Base-by-base conservation (phyloP, 2,797 vertebrate species). In the Sebastes hopkinsi region DNA sequence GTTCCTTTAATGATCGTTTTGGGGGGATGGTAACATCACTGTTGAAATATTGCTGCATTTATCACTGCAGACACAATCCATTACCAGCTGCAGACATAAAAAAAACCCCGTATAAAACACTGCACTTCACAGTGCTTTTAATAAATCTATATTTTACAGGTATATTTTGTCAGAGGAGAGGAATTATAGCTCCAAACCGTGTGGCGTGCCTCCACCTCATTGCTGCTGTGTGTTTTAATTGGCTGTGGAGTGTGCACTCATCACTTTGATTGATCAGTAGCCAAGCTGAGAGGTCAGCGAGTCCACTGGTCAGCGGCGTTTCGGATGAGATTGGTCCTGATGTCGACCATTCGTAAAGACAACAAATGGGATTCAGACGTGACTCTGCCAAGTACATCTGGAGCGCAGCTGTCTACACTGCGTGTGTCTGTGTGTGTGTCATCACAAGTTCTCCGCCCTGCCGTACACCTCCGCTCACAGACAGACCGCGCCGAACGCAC, bases 321-420 rank as follows among this genome's bases (percentile, higher is more conserved):
- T 60, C 84, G 83, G 80, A 86, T 72, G 69, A 75, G 83, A 74
- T 70, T 1, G 42, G 75, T 83, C 79, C 80, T 80, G 81, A 81
- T 87, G 91, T 88, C 90, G 77, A 73, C 83, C 79, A 74, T 87
- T 87, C 90, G 86, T 84, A 89, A 89, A 92, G 89, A 91, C 91
- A 92, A 94, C 88, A 92, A 92, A 93, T 93, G 91, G 78, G 87
- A 87, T 86, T 89, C 86, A 89, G 91, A 89, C 91, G 87, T 92
- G 92, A 93, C 81, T 88, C 71, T 61, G 74, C 36, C 10, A 58
- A 59, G 36, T 30, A 93, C 93, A 95, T 95, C 93, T 95, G 94
- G 90, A 89, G 79, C 80, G 25, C 94, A 95, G 93, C 93, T 94
- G 92, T 88, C 88, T 59, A 80, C 81, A 82, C 83, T 82, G 20